Percentiles rank a stretch among this genome's conserved stretches.
phyloP scores from a whole-genome alignment of 2,113 vertebrate genomes.

The Mola mola region DNA sequence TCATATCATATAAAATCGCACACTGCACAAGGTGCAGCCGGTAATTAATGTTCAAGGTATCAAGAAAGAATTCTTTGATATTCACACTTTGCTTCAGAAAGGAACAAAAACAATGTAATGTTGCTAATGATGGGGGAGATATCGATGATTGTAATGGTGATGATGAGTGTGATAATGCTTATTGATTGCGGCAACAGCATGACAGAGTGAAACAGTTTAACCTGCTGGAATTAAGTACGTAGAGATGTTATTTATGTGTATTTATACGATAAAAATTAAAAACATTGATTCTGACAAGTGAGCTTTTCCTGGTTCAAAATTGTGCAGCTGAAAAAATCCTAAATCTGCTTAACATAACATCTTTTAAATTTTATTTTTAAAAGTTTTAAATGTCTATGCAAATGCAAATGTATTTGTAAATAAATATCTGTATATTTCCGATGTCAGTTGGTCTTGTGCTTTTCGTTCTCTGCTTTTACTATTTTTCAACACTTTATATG shows the following conservation, averaged over 20 bases:
- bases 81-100: not conserved
- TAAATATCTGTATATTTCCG: conserved; percentile 81
- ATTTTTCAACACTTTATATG: too few relatives aligned
- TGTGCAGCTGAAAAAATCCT: conserved; percentile 16
- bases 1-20: too few relatives aligned
- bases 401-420: conserved; percentile 78
- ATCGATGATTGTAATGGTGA: not conserved
- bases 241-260: conserved; percentile 59
- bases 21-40: not conserved
- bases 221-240: conserved; percentile 17
- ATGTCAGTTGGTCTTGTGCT: conserved; percentile 9
- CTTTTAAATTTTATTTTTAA: conserved; percentile 63
- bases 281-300: conserved; percentile 37
- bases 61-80: not conserved
- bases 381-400: conserved; percentile 77
- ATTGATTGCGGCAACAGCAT: conserved; percentile 20
- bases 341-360: conserved; percentile 75
- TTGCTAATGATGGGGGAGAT: conserved; percentile 8
- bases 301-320: conserved; percentile 29
- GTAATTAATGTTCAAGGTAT: conserved; percentile 1
- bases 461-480: not conserved
- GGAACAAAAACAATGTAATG: conserved; percentile 15
- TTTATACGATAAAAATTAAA: conserved; percentile 52
- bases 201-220: conserved; percentile 15
- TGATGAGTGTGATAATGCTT: conserved; percentile 2